phyloP scores from a whole-genome alignment of 2,113 vertebrate species.

The human region DNA sequence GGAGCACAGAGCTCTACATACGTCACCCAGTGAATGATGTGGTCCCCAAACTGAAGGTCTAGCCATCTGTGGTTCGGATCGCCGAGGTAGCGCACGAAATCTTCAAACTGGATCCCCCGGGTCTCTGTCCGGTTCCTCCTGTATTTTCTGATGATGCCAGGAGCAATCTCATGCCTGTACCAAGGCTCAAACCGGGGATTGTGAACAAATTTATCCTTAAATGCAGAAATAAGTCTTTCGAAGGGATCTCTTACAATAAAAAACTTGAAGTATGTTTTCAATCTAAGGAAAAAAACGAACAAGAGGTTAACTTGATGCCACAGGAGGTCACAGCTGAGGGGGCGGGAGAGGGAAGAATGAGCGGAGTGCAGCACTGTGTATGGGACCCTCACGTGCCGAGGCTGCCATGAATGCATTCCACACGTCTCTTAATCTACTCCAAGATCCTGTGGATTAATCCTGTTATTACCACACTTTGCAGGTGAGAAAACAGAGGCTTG shows the following conservation, averaged over 20 bases:
- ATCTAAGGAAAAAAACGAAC: constrained; percentile 82
- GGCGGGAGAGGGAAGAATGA: rapidly evolving
- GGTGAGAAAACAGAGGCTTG: background rate
- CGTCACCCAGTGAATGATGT: constrained; percentile 97
- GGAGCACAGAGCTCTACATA: constrained; percentile 96
- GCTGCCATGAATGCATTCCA: rapidly evolving
- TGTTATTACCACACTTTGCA: background rate
- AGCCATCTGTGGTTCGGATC: constrained; percentile 91
- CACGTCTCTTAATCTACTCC: rapidly evolving
- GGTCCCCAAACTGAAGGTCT: constrained; percentile 95
- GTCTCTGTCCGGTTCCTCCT: constrained; percentile 88
- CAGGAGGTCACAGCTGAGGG: background rate
- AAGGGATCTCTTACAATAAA: constrained; percentile 98
- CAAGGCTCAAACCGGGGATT: constrained; percentile 98
- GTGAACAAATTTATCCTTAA: constrained; percentile 98
- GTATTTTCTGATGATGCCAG: constrained; percentile 95
- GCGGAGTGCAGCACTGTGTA: background rate
- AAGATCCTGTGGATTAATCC: background rate
- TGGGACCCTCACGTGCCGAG: rapidly evolving
- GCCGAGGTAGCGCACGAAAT: constrained; percentile 96
- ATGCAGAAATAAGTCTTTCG: constrained; percentile 96
- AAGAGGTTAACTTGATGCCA: background rate
- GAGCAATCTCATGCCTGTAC: constrained; percentile 97
- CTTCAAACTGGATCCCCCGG: constrained; percentile 94
- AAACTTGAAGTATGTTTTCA: constrained; percentile 97